Percentiles rank a stretch among this genome's conserved stretches.
Evolutionary conservation across 2,113 vertebrate genomes (phyloP).

Genomic region (Psilopsiagon aurifrons): DNA sequence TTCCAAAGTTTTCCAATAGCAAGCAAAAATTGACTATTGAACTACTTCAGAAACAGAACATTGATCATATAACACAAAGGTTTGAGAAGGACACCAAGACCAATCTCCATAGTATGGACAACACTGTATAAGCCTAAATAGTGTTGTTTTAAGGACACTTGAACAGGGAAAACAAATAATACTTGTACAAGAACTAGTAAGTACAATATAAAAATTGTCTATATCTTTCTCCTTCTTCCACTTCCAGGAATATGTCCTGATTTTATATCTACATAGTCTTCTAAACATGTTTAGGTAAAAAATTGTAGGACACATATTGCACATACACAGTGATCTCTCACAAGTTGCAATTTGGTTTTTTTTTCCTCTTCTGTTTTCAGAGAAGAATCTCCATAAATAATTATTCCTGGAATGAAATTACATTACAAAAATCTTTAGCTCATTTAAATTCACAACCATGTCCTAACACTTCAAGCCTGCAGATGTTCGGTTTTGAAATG

Average conservation of each 20-base stretch:
- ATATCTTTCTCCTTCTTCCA: not conserved
- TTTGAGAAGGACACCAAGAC: not conserved
- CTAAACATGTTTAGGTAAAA: not conserved
- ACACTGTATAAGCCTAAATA: not conserved
- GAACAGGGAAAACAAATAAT: not conserved
- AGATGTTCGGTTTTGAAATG: slow-evolving; percentile 39
- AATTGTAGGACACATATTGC: not conserved
- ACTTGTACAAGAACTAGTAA: not conserved
- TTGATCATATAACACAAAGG: not conserved
- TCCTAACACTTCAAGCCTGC: not conserved
- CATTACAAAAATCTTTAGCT: not conserved
- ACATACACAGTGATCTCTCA: not conserved
- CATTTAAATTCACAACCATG: slow-evolving; percentile 36
- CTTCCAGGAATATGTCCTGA: not conserved
- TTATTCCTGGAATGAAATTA: not conserved
- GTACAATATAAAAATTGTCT: not conserved
- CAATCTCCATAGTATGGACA: not conserved
- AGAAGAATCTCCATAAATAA: not conserved
- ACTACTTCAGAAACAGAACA: not conserved
- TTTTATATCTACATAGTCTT: not conserved
- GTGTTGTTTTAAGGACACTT: not conserved
- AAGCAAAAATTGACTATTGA: not conserved
- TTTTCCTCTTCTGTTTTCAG: not conserved
- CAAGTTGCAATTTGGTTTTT: not conserved
- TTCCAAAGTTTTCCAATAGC: not conserved